These are phyloP conservation scores for Channa maculata DNA, from an alignment of 2,113 vertebrate species.

Conservation along the genomic window DNA sequence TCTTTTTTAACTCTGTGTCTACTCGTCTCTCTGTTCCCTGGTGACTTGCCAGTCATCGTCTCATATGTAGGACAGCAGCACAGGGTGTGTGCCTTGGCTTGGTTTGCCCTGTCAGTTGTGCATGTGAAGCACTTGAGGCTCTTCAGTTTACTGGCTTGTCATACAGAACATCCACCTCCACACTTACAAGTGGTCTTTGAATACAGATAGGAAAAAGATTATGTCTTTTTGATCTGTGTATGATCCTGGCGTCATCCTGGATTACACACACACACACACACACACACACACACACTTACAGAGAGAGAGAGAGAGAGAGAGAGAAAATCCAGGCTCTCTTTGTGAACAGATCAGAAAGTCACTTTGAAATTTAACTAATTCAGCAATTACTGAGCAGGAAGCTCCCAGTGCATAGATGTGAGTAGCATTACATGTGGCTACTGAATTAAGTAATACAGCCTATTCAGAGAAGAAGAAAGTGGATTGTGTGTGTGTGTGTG, in stretches of 20 bases:
- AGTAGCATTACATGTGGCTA: constrained; percentile 31
- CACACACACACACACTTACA: constrained; percentile 20
- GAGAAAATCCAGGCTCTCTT: constrained; percentile 15
- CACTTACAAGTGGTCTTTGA: constrained; percentile 23
- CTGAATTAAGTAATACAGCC: constrained; percentile 39
- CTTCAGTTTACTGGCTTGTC: background rate
- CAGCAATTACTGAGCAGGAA: constrained; percentile 67
- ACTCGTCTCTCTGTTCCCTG: background rate
- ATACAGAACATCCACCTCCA: background rate
- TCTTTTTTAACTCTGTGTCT: background rate
- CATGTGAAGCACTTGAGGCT: background rate
- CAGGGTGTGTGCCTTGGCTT: background rate
- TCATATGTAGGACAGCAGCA: background rate
- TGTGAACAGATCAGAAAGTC: constrained; percentile 59
- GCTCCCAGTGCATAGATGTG: constrained; percentile 63
- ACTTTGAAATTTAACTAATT: constrained; percentile 78
- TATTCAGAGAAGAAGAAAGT: constrained; percentile 7
- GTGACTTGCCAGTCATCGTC: background rate
- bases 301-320: background rate
- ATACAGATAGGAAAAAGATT: constrained; percentile 53
- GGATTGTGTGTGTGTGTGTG: constrained; percentile 16
- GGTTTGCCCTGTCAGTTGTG: background rate
- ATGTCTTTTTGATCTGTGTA: constrained; percentile 60
- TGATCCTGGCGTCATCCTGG: constrained; percentile 24
- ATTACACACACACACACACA: constrained; percentile 12